These are phyloP conservation scores for Onchidella celtica DNA, from an alignment of 2,888 invertebrate genomes.

Conservation along the genomic window DNA sequence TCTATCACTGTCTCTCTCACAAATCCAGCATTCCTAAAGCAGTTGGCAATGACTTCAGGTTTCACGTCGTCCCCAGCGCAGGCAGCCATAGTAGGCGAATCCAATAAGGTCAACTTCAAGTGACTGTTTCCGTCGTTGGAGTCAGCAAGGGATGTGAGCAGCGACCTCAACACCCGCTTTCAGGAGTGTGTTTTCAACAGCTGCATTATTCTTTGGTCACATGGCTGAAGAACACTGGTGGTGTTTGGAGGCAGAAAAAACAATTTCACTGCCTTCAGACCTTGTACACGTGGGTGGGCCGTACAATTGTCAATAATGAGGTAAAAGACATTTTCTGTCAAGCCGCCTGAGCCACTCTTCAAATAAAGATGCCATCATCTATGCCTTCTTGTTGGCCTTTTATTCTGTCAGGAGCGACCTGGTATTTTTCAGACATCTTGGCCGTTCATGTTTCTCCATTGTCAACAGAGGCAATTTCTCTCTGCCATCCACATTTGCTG, in stretches of 20 bases:
- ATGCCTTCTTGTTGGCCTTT: conserved; percentile 57
- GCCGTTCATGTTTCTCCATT: conserved; percentile 57
- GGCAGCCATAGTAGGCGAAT: neutral
- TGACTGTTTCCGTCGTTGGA: conserved; percentile 14
- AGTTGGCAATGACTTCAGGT: neutral
- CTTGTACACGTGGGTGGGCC: conserved; percentile 54
- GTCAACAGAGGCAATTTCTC: conserved; percentile 55
- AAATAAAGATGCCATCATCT: conserved; percentile 58
- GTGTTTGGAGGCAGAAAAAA: conserved; percentile 63
- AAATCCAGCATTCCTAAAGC: conserved; percentile 5
- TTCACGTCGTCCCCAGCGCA: neutral
- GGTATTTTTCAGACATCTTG: conserved; percentile 58
- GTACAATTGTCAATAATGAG: conserved; percentile 61
- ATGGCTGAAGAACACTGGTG: conserved; percentile 60
- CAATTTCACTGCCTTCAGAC: conserved; percentile 52
- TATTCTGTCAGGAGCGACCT: conserved; percentile 54
- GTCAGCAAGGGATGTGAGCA: neutral
- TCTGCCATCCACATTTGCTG: conserved; percentile 56
- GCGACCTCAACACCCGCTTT: conserved; percentile 14
- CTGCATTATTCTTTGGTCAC: conserved; percentile 62
- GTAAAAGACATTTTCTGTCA: conserved; percentile 47
- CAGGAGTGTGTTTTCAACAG: conserved; percentile 51
- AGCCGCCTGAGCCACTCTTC: conserved; percentile 56
- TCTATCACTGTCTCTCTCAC: neutral
- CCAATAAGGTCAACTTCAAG: conserved; percentile 22